Percentiles rank a stretch among this genome's conserved stretches.
Conservation (phyloP, 2,888 invertebrate genomes). For the Epinotia demarniana region DNA sequence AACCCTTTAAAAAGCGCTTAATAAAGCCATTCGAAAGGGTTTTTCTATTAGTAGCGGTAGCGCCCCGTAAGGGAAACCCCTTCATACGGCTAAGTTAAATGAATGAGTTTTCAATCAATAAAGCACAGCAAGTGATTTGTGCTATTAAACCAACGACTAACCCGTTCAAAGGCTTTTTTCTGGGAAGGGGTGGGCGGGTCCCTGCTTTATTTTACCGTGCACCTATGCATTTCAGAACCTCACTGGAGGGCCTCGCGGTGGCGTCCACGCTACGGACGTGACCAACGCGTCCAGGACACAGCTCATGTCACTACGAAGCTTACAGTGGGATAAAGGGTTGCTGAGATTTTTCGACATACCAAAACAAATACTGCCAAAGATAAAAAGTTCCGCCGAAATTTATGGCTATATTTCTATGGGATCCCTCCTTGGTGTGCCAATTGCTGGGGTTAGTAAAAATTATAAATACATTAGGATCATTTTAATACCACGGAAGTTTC, state of each 20-base stretch:
- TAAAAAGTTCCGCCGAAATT: conserved; percentile 95
- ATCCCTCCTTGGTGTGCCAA: conserved; percentile 91
- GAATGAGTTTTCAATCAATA: no score
- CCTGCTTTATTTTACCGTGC: neutral
- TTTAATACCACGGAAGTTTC: conserved; percentile 1
- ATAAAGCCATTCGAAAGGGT: no score
- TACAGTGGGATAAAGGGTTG: conserved; percentile 95
- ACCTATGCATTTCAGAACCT: conserved; percentile 75
- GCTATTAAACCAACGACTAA: no score
- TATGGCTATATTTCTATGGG: conserved; percentile 92
- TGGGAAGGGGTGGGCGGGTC: no score
- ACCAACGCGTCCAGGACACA: conserved; percentile 98
- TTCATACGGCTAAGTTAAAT: no score
- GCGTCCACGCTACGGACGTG: conserved; percentile 95
- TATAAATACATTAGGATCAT: conserved; percentile 39
- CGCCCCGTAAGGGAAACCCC: no score
- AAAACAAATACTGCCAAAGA: conserved; percentile 92
- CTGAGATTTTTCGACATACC: conserved; percentile 96
- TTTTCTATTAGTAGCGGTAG: no score
- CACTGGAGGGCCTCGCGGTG: conserved; percentile 83
- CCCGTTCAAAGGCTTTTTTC: no score
- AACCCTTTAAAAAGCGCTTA: no score
- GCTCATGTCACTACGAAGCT: conserved; percentile 95
- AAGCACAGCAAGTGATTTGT: no score
- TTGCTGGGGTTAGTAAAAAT: conserved; percentile 90